Conservation (phyloP, 1,140 invertebrate genomes). For the Microplitis demolitor region DNA sequence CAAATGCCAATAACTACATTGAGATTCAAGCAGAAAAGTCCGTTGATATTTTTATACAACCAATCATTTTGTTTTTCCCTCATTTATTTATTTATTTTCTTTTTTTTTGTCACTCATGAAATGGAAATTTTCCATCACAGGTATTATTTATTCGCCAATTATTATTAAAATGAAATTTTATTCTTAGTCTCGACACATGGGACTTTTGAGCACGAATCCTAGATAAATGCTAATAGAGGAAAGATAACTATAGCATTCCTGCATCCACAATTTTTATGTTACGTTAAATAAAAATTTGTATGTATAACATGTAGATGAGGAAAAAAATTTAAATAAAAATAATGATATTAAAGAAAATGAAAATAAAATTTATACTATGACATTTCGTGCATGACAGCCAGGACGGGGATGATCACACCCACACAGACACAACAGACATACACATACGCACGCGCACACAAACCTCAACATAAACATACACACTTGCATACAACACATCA, state of each 20-base stretch:
- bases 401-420: background rate
- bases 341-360: too few relatives aligned
- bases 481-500: conserved; percentile 22
- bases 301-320: background rate
- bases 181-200: background rate
- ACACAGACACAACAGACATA: conserved; percentile 9
- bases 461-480: conserved; percentile 7
- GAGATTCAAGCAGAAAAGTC: conserved; percentile 11
- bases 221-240: background rate
- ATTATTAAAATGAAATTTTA: background rate
- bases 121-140: background rate
- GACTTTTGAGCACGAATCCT: conserved; percentile 12
- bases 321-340: too few relatives aligned
- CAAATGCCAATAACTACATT: background rate
- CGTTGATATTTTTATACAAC: background rate
- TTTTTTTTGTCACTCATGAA: background rate
- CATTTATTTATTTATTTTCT: background rate
- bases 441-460: conserved; percentile 23
- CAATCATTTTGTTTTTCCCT: background rate
- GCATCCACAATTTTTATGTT: background rate
- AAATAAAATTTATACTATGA: background rate
- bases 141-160: conserved; percentile 2
- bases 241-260: conserved; percentile 1
- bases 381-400: background rate
- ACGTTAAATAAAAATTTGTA: background rate